Base-by-base conservation (phyloP, 2,888 invertebrate genomes). In the Ectemnius cavifrons region DNA sequence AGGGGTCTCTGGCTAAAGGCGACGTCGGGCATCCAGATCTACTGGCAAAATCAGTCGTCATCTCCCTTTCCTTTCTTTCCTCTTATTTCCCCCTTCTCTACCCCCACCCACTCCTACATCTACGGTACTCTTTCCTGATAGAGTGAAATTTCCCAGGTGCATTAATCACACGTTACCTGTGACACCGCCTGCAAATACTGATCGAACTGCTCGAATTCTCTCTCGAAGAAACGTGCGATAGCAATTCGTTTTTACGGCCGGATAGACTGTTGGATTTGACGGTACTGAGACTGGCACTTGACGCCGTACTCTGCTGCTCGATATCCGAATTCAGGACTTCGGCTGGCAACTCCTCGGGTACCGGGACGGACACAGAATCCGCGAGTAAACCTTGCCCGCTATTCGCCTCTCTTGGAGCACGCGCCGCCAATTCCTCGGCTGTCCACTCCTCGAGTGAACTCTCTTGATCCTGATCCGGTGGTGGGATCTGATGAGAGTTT, bases 21-120 rank as follows among this genome's bases (percentile, higher is more conserved):
- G 88, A 86, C 57, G 89, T 89, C 16, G 91, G 91, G 74, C 90
- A 91, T 67, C 91, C 91, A 46, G 90, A 91, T 77, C 91, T 91
- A 74, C 37, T 84, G 80, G 57, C 2, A 4, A 20, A 6, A 63
- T n/a, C n/a, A 23, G 1, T 3, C 2, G 1, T 6, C n/a, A 0
- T 13, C 28, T n/a, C 0, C 45, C 8, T 5, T 49, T 60, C 13
- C 1, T 4, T 8, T 11, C 8, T 18, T 8, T 11, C 4, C 23
- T 28, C 23, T 23, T 23, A 23, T 23, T 3, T 23, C 23, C 2
- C 3, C 23, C 23, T 23, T 23, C 23, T 23, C 23, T 23, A 23
- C 23, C 23, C 23, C 23, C 3, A 3, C 23, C 16, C 16, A 52
- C 27, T 28, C n/a, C 27, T 27, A 14, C 61, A 27, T 28, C 37